Percentiles rank a stretch among this genome's conserved stretches.
Conservation (phyloP, 2,888 invertebrate species). For the Villa cingulata region DNA sequence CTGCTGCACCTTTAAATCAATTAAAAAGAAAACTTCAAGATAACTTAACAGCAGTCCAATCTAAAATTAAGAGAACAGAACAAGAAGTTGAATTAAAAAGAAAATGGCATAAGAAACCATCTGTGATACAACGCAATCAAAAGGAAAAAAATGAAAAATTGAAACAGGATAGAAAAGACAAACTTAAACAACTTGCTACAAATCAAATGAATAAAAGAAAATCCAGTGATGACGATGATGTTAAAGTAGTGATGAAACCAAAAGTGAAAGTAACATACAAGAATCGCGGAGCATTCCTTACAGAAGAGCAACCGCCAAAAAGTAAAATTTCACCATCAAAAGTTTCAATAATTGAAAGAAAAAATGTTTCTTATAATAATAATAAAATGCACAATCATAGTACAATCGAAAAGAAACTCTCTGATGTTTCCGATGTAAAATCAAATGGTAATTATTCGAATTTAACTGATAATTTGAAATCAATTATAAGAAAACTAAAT, state of each 20-base stretch:
- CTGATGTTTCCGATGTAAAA: neutral
- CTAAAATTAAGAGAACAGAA: slow-evolving; percentile 10
- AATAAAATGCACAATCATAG: neutral
- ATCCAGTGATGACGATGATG: slow-evolving; percentile 6
- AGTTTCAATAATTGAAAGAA: neutral
- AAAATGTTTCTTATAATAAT: neutral
- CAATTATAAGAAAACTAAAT: neutral
- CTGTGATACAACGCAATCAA: slow-evolving; percentile 14
- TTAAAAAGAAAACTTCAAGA: neutral
- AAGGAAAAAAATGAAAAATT: slow-evolving; percentile 14
- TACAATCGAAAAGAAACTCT: neutral
- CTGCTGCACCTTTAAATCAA: neutral
- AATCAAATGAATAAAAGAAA: slow-evolving; percentile 12
- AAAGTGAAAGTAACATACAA: slow-evolving; percentile 39
- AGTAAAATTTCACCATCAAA: neutral
- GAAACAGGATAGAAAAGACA: slow-evolving; percentile 23
- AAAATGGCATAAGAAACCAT: slow-evolving; percentile 27
- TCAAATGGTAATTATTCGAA: neutral
- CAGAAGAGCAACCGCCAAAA: slow-evolving; percentile 19
- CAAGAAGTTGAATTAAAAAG: slow-evolving; percentile 17
- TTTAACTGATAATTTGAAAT: neutral
- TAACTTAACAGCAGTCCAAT: neutral
- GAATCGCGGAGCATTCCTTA: slow-evolving; percentile 45
- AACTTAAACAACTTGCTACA: slow-evolving; percentile 23
- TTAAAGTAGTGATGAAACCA: slow-evolving; percentile 16